Evolutionary conservation across 1,140 invertebrate genomes (phyloP), one percentile per base, ranked within the genome.

Genomic region (Listronotus bonariensis): DNA sequence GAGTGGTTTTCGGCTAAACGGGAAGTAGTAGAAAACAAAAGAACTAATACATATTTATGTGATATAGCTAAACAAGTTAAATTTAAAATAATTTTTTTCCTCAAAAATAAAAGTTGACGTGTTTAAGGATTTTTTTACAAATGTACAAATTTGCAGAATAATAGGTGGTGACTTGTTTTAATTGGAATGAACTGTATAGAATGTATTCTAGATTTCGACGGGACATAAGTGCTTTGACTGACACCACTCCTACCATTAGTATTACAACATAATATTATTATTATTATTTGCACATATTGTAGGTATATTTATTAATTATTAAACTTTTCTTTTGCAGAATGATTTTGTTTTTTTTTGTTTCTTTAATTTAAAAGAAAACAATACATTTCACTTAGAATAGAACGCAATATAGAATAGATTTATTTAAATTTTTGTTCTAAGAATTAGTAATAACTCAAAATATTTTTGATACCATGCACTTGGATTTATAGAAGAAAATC

Each of bases 401-500:
- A 48, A 43, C n/a, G 8, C 2, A 8, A 11, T 3, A n/a, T 43
- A 15, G n/a, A 15, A 43, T 43, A 18, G 17, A 14, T 48, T 11
- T 20, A 11, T 48, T 48, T 48, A 48, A 48, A 48, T 20, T 12
- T 12, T 15, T 31, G 5, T n/a, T 36, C 1, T 36, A 36, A 3
- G 11, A 36, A 36, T n/a, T 36, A 36, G 11, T 36, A 12, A 45
- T 14, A 12, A 57, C 41, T 41, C 36, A 36, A 36, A 59, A 43
- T 51, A 26, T 36, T 17, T 82, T 69, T 68, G 74, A 41, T 78
- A 77, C 34, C 7, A 2, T 12, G 8, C 34, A 12, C 20, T 68
- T 78, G 59, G 32, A 42, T 55, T 86, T 88, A 85, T 89, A 97
- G 94, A 98, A 98, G 92, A 97, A 97, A 87, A 97, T 97, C 79